Base-by-base conservation (phyloP, 2,797 vertebrate genomes). In the Cichlasoma orientale region DNA sequence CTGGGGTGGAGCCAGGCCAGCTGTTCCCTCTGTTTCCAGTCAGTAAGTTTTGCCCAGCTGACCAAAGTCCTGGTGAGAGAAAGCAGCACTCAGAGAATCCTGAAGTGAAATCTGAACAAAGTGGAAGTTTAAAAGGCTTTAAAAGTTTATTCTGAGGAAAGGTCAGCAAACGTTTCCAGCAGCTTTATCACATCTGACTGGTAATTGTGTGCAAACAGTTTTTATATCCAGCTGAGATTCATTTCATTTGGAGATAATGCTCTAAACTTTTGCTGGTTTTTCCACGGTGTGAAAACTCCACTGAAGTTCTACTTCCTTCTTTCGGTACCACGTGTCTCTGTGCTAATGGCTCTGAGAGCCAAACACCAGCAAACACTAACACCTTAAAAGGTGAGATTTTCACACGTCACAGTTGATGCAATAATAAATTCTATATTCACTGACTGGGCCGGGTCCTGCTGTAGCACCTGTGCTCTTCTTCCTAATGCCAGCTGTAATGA, bases 391-490 rank as follows among this genome's bases (percentile, higher is more conserved):
- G 21, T 19, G 23, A 66, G 0, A 23, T 41, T 47, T 66, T 66
- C 23, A 19, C 41, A 47, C 5, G 23, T 66, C 61, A 66, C 61
- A 29, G 41, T 3, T 29, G 61, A 25, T 29, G 41, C 13, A 66
- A 47, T 66, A n/a, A 50, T n/a, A 19, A 27, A 6, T 19, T 47
- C 19, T 7, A 12, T 0, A 10, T 47, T 29, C 4, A 23, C 1
- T 0, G 25, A 29, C 18, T 0, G 18, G 27, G 27, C 29, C 16
- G 10, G 41, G 0, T 29, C 41, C 25, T 2, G 41, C 27, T 21
- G 18, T 18, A 33, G 27, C 61, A 31, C 41, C 47, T 57, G 14
- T 38, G 23, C 31, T 16, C 59, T 56, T 52, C 14, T 54, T 19
- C 3, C 41, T 16, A 31, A 29, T 29, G 63, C 63, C 13, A 6